These are phyloP conservation scores for Pelvicachromis taeniatus DNA, from an alignment of 2,113 vertebrate genomes.

Conservation along the genomic window DNA sequence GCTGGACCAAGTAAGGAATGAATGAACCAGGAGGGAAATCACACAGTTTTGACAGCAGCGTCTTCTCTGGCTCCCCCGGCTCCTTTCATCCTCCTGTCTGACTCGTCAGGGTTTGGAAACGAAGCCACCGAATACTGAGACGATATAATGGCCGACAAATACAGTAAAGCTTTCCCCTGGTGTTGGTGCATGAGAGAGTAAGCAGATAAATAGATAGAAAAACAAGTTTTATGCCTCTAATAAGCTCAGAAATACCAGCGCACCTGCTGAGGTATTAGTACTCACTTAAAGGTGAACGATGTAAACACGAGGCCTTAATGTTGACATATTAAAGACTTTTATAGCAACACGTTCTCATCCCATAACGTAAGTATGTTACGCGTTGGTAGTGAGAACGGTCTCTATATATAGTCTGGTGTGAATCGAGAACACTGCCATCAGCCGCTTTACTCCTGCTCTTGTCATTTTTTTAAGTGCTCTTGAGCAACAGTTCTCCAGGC, in stretches of 20 bases:
- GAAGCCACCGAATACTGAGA: neutral
- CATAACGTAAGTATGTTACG: too few relatives aligned
- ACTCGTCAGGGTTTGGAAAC: conserved; percentile 10
- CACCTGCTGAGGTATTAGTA: neutral
- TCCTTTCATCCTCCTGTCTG: conserved; percentile 22
- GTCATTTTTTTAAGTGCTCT: too few relatives aligned
- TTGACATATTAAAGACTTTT: neutral
- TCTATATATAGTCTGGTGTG: too few relatives aligned
- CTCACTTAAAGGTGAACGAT: neutral
- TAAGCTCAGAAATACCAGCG: neutral
- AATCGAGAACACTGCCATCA: too few relatives aligned
- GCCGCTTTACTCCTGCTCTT: too few relatives aligned
- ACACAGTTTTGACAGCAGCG: conserved; percentile 40
- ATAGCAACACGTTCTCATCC: neutral
- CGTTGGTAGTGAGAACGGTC: too few relatives aligned
- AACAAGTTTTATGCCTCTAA: neutral
- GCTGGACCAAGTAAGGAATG: conserved; percentile 11
- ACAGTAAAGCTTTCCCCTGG: neutral
- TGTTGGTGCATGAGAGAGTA: neutral
- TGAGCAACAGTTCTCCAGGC: too few relatives aligned
- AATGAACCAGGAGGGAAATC: conserved; percentile 39
- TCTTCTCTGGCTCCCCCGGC: conserved; percentile 12
- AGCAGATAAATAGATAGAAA: neutral
- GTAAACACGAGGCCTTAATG: neutral
- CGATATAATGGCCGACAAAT: neutral